These are phyloP conservation scores for Rhopalosiphum nymphaeae DNA, from an alignment of 2,888 invertebrate species.

Conservation along the genomic window DNA sequence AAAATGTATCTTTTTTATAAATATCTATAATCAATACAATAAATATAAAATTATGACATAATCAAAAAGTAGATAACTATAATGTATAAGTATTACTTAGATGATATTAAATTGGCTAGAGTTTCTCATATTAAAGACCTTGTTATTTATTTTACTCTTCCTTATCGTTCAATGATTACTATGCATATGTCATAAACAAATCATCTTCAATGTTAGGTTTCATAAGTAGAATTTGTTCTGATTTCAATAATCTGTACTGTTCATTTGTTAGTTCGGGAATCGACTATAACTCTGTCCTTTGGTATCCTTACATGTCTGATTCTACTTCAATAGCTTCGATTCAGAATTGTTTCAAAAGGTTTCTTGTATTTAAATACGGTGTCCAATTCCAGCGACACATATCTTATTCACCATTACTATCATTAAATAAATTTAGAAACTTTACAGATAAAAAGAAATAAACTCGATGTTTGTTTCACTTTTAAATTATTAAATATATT, in stretches of 20 bases:
- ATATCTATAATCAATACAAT: background rate
- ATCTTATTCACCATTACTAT: too few species aligned
- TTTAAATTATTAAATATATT: background rate
- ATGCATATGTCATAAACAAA: background rate
- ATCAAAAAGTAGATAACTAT: too few species aligned
- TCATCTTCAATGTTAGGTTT: background rate
- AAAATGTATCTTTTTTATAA: background rate
- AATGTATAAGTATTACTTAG: too few species aligned
- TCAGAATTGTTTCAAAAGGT: background rate
- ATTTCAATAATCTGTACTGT: background rate
- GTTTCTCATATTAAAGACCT: background rate
- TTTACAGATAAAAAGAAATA: too few species aligned
- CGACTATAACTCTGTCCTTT: background rate
- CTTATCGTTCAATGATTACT: background rate
- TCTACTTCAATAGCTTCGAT: background rate
- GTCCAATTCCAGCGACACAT: too few species aligned
- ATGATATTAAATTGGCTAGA: too few species aligned
- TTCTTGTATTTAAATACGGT: too few species aligned
- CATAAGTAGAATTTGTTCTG: background rate
- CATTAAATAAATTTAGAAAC: too few species aligned
- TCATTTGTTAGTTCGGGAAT: background rate
- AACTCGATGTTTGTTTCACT: too few species aligned
- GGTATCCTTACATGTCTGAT: background rate
- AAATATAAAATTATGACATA: too few species aligned
- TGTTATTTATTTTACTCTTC: background rate